phyloP scores from a whole-genome alignment of 2,113 vertebrate species.

The Tapirus terrestris region DNA sequence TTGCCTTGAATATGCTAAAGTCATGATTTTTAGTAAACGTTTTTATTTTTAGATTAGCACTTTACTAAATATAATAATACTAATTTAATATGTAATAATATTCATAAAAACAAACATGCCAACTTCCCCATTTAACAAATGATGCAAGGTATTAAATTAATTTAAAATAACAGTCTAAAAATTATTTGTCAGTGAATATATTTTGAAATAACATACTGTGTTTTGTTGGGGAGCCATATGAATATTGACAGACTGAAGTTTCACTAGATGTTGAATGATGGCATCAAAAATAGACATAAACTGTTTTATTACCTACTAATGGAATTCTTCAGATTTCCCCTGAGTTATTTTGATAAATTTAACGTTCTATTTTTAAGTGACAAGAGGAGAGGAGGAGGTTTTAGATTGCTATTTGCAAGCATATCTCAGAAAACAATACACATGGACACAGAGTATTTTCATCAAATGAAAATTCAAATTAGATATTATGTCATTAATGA shows the following conservation, averaged over 20 bases:
- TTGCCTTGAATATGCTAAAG: not conserved
- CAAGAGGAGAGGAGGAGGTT: not conserved
- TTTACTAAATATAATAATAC: not conserved
- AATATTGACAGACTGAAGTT: not conserved
- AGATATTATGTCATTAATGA: not conserved
- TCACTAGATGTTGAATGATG: not conserved
- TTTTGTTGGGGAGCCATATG: not conserved
- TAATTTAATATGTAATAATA: not conserved
- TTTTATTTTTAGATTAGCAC: constrained; percentile 25
- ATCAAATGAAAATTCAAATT: constrained; percentile 26
- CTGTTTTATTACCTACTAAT: not conserved
- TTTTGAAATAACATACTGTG: not conserved
- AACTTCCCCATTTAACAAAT: constrained; percentile 6
- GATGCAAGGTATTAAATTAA: not conserved
- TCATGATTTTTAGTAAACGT: not conserved
- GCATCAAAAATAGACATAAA: not conserved
- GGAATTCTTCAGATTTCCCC: not conserved
- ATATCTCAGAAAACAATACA: not conserved
- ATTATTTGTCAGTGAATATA: not conserved
- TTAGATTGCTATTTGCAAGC: not conserved
- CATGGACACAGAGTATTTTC: not conserved
- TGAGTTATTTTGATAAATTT: not conserved
- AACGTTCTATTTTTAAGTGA: not conserved
- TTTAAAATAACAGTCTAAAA: constrained; percentile 51
- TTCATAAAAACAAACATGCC: not conserved